Percentiles rank a stretch among this genome's conserved stretches.
Conservation (phyloP, 2,888 invertebrate genomes). For the Pachliopta kotzebuea region DNA sequence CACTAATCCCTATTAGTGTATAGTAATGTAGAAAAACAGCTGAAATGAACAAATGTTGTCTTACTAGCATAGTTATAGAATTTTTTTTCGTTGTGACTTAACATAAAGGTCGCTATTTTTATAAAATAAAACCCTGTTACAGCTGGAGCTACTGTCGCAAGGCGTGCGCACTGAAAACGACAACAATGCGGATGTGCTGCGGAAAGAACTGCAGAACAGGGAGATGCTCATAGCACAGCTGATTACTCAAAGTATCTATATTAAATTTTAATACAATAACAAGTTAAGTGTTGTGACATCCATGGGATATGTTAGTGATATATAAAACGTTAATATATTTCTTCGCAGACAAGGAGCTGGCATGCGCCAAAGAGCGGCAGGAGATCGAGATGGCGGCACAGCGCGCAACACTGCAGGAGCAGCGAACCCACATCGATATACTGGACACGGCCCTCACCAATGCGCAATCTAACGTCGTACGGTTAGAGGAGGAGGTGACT, state of each 20-base stretch:
- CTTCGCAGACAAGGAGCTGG: slow-evolving; percentile 90
- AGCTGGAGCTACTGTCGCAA: slow-evolving; percentile 82
- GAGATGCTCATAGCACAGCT: slow-evolving; percentile 93
- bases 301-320: no score
- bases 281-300: no score
- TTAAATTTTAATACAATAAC: no score
- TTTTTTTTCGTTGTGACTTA: no score
- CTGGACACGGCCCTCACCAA: slow-evolving; percentile 94
- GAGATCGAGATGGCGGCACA: slow-evolving; percentile 95
- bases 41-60: no score
- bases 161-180: slow-evolving; percentile 75
- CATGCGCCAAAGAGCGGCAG: slow-evolving; percentile 93
- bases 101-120: no score
- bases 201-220: slow-evolving; percentile 86
- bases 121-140: not conserved
- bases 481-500: slow-evolving; percentile 91
- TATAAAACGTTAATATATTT: no score
- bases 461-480: slow-evolving; percentile 93
- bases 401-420: slow-evolving; percentile 93
- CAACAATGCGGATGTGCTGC: slow-evolving; percentile 76
- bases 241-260: slow-evolving; percentile 87
- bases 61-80: no score
- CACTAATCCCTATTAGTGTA: no score
- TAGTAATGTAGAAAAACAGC: no score
- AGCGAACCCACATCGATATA: slow-evolving; percentile 95